Evolutionary conservation across 2,888 invertebrate species (phyloP), one percentile per base, ranked within the genome.

Genomic region (Plusia festucae): DNA sequence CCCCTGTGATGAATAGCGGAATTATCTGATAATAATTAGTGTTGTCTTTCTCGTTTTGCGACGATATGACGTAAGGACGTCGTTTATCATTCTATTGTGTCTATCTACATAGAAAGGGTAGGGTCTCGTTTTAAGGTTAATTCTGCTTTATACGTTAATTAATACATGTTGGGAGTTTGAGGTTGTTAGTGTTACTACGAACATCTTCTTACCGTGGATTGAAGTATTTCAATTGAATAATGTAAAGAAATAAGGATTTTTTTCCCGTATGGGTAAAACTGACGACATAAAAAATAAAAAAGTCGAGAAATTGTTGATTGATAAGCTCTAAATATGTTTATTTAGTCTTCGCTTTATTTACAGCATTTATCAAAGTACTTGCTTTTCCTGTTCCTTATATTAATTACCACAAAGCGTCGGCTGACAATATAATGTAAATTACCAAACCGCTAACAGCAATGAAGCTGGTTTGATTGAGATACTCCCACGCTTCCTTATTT

Each of bases 11-110:
- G 60, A 64, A 74, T 75, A 53, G 63, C 46, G 59, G 55, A 54
- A 79, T 78, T 76, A 78, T 76, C 61, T 65, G 63, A 54, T 68
- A 71, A 65, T 65, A 75, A 75, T 75, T 76, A 75, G 65, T 59
- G 55, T 62, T 71, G 63, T 65, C 70, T 78, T 68, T 60, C 59
- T 61, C 67, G 70, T 74, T 72, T 60, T n/a, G 54, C 40, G 53
- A 27, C 53, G 54, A 44, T 65, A 56, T 75, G 72, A 70, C 60
- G 70, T 56, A 57, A 63, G 60, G 54, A 58, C 67, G 58, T 76
- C 77, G 55, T 76, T 73, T 67, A 67, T 73, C 73, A 73, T 73
- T 58, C 30, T 62, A 58, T 63, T 76, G 67, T 73, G 67, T 53
- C 32, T 22, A 49, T 49, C 60, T 53, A 13, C 3, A n/a, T 22